phyloP scores from a whole-genome alignment of 2,888 invertebrate genomes.

The Platycnemis pennipes region DNA sequence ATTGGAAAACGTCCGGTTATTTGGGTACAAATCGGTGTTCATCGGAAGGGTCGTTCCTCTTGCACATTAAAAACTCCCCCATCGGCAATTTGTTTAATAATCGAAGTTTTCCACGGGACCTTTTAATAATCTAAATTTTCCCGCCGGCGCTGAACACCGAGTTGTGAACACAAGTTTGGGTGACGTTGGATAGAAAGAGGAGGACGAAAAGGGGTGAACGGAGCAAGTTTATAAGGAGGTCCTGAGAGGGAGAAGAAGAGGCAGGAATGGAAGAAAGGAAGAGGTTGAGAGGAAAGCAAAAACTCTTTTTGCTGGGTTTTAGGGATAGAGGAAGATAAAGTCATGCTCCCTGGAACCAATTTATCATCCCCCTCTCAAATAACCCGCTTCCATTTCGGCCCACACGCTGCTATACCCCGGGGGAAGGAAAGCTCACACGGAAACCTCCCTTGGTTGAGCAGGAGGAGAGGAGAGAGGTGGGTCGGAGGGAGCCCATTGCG shows the following conservation, averaged over 20 bases:
- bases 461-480: not conserved
- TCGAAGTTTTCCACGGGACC: not conserved
- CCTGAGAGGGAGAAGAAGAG: not conserved
- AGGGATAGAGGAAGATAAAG: slow-evolving; percentile 54
- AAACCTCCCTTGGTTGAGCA: not conserved
- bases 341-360: slow-evolving; percentile 65
- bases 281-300: not conserved
- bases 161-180: not conserved
- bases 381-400: slow-evolving; percentile 43
- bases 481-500: not conserved
- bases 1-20: not conserved
- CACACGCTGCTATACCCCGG: not conserved
- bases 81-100: not conserved
- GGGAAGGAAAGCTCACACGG: not conserved
- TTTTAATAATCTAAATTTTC: not conserved
- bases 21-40: not conserved
- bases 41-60: not conserved
- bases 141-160: not conserved
- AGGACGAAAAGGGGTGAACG: not conserved
- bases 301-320: slow-evolving; percentile 44
- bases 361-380: slow-evolving; percentile 57
- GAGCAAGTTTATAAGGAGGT: not conserved
- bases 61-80: not conserved
- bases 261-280: not conserved
- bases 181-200: not conserved